These are phyloP conservation scores for Bombycilla garrulus DNA, from an alignment of 2,113 vertebrate genomes.

Conservation along the genomic window DNA sequence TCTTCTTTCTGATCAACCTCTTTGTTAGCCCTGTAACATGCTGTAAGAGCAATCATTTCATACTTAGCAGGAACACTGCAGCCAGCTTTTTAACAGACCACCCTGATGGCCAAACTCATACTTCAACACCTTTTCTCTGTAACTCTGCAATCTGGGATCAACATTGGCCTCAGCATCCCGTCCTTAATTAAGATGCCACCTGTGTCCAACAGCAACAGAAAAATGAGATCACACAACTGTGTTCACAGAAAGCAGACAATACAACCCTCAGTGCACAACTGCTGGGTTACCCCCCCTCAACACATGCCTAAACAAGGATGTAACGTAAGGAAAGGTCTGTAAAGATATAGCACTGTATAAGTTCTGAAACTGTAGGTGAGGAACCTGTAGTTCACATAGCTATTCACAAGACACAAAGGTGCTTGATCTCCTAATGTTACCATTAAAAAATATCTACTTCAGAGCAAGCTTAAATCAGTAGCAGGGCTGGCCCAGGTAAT, in stretches of 20 bases:
- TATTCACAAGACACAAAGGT: neutral
- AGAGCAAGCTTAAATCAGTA: neutral
- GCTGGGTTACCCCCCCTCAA: neutral
- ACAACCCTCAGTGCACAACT: neutral
- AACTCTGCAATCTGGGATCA: neutral
- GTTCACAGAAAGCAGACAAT: neutral
- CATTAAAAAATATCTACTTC: neutral
- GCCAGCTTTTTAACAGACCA: neutral
- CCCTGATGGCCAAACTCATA: rapidly evolving
- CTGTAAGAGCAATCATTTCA: neutral
- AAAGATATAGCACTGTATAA: neutral
- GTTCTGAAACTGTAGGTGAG: neutral
- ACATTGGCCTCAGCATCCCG: neutral
- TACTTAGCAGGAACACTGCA: neutral
- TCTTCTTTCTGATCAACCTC: neutral
- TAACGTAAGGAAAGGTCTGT: neutral
- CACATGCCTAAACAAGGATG: neutral
- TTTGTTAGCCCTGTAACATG: rapidly evolving
- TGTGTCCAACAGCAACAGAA: neutral
- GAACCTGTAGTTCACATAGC: neutral
- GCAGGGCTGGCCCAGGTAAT: neutral
- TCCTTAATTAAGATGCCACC: neutral
- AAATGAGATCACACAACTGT: neutral
- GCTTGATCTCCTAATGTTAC: neutral
- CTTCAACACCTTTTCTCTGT: neutral